Evolutionary conservation across 92 coral and sea anemone genomes (phyloP).

Genomic region (Hydrozoanthus gracilis): DNA sequence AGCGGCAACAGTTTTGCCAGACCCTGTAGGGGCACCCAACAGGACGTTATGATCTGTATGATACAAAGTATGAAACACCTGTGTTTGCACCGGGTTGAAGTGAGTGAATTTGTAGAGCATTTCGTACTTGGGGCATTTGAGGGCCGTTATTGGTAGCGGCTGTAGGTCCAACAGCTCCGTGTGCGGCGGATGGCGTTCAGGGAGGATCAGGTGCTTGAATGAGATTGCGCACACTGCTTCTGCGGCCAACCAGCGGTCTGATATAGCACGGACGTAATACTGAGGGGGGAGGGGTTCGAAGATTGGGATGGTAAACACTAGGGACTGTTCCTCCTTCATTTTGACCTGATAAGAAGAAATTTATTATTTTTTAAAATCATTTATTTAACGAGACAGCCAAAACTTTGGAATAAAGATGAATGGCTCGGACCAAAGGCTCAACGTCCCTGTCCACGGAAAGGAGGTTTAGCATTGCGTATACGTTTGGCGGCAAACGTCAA

Average conservation of each 20-base stretch:
- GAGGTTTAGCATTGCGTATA: no score
- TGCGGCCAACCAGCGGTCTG: slow-evolving; percentile 98
- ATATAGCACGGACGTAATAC: slow-evolving; percentile 90
- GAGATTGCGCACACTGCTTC: slow-evolving; percentile 97
- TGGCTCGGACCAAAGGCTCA: no score
- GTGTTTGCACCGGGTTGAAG: slow-evolving; percentile 98
- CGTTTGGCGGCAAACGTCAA: no score
- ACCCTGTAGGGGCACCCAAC: slow-evolving; percentile 99
- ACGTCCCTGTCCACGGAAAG: no score
- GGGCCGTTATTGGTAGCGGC: slow-evolving; percentile 93
- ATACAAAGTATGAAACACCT: slow-evolving; percentile 93
- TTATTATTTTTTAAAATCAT: background rate
- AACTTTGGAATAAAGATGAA: no score
- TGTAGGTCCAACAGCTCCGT: slow-evolving; percentile 96
- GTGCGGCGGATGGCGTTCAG: slow-evolving; percentile 97
- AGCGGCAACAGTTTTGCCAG: slow-evolving; percentile 97
- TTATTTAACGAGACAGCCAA: background rate
- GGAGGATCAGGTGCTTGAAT: slow-evolving; percentile 95
- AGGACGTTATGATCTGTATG: slow-evolving; percentile 95
- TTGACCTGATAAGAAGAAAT: slow-evolving; percentile 65
- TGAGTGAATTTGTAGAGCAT: slow-evolving; percentile 92
- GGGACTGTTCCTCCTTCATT: slow-evolving; percentile 78
- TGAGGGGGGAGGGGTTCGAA: slow-evolving; percentile 98
- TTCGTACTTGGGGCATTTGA: slow-evolving; percentile 77
- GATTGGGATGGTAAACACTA: slow-evolving; percentile 96